Evolutionary conservation across 2,888 invertebrate genomes (phyloP), one percentile per base, ranked within the genome.

Genomic region (Anthophora plumipes): DNA sequence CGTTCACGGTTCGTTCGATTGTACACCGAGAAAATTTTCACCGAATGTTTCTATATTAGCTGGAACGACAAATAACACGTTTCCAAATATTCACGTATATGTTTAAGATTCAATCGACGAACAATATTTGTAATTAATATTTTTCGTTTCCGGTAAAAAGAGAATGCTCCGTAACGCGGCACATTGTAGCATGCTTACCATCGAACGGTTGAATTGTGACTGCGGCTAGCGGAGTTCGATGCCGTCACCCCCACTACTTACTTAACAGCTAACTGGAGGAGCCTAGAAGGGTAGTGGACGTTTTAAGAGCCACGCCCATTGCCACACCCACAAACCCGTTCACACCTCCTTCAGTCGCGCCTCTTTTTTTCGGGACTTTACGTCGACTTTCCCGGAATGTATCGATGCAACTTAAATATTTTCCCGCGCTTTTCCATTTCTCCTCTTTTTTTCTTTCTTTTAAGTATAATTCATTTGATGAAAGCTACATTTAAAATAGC

Each of bases 181-280:
- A 59, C 77, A 77, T 69, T 50, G 75, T 78, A 61, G 73, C 90
- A 76, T 89, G 80, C 77, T 85, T 78, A 85, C 91, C 86, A 86
- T 84, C 86, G 89, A 89, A 88, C 90, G 90, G 88, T 80, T 89
- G 74, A 88, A 91, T 88, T 88, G 90, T 83, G 89, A 91, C 91
- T 91, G 90, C 80, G 85, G 86, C 79, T 83, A 70, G 80, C 78
- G 77, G 84, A 82, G 72, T 75, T 79, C 76, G 77, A 61, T 73
- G 78, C 54, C 80, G 39, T 72, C 68, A 67, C 83, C 88, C 88
- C 91, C 88, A 83, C 89, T 78, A 79, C 50, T 1, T 9, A 1
- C 17, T 12, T 39, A 37, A 20, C 60, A 9, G 25, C 22, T 48
- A 31, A 37, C 63, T 14, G 41, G 6, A 8, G 66, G 22, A 43